These are phyloP conservation scores for Alviniconcha marisindica DNA, from an alignment of 1,140 invertebrate genomes.

Conservation along the genomic window DNA sequence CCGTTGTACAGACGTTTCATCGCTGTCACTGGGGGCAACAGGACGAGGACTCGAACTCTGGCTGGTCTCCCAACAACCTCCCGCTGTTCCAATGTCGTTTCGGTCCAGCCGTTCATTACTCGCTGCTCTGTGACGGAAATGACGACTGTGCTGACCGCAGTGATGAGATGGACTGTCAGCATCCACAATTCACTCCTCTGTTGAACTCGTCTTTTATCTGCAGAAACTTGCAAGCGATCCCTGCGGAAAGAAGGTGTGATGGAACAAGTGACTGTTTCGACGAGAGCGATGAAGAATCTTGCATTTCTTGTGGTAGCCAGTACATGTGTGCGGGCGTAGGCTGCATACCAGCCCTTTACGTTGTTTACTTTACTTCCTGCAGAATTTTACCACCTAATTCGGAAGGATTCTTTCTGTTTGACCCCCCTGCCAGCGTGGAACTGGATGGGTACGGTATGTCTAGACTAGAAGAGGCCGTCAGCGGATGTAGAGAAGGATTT, in stretches of 20 bases:
- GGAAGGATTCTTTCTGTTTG: not conserved
- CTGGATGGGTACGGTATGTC: slow-evolving; percentile 40
- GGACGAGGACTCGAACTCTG: too few species aligned
- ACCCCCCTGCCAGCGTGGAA: not conserved
- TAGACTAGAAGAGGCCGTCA: not conserved
- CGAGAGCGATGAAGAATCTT: slow-evolving; percentile 41
- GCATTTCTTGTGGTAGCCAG: slow-evolving; percentile 14
- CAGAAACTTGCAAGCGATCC: slow-evolving; percentile 25
- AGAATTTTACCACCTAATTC: not conserved
- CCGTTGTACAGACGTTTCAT: slow-evolving; percentile 19
- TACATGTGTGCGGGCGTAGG: slow-evolving; percentile 14
- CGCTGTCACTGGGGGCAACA: not conserved
- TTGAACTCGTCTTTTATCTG: slow-evolving; percentile 12
- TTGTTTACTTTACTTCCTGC: not conserved
- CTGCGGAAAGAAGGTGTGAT: slow-evolving; percentile 17
- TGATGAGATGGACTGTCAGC: slow-evolving; percentile 35
- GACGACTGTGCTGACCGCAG: slow-evolving; percentile 30
- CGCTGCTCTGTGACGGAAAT: slow-evolving; percentile 42
- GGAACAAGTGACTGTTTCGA: slow-evolving; percentile 38
- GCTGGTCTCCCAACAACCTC: slow-evolving; percentile 3
- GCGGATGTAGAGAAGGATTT: slow-evolving; percentile 20
- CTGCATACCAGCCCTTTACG: slow-evolving; percentile 9
- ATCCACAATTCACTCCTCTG: slow-evolving; percentile 10
- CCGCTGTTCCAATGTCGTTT: slow-evolving; percentile 21
- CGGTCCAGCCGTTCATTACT: slow-evolving; percentile 6